Evolutionary conservation across 2,113 vertebrate genomes (phyloP).

Genomic region (Hippopotamus amphibius): DNA sequence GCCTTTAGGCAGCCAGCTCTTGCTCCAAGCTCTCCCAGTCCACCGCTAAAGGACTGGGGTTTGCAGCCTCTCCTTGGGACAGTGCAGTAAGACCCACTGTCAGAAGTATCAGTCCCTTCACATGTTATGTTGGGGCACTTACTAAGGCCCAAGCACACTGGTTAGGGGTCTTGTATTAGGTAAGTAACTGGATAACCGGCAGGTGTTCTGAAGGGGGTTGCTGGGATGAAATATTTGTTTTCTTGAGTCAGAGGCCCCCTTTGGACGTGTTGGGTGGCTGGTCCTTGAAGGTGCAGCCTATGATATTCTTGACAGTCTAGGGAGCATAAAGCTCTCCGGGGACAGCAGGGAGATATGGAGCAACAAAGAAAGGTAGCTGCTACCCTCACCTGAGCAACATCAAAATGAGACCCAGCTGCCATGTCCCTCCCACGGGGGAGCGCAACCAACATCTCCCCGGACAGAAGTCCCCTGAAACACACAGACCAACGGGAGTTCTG

Average conservation of each 20-base stretch:
- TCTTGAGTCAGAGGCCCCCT: neutral
- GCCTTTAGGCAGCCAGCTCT: neutral
- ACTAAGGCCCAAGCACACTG: neutral
- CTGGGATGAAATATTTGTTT: neutral
- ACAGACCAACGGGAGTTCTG: neutral
- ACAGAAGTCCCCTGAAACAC: neutral
- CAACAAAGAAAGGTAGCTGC: neutral
- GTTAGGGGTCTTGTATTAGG: neutral
- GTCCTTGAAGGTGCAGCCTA: neutral
- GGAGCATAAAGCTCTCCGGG: neutral
- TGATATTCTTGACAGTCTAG: neutral
- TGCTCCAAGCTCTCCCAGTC: neutral
- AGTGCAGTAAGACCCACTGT: neutral
- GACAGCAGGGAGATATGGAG: neutral
- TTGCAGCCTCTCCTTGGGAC: neutral
- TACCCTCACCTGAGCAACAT: fast-evolving
- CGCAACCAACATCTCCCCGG: neutral
- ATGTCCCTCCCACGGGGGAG: neutral
- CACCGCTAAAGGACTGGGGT: neutral
- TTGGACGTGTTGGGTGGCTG: neutral
- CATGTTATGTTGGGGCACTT: neutral
- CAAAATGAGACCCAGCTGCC: neutral
- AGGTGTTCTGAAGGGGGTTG: neutral
- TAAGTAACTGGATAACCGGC: neutral
- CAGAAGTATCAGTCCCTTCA: neutral